phyloP scores from a whole-genome alignment of 2,113 vertebrate genomes.

The Neopipo cinnamomea region DNA sequence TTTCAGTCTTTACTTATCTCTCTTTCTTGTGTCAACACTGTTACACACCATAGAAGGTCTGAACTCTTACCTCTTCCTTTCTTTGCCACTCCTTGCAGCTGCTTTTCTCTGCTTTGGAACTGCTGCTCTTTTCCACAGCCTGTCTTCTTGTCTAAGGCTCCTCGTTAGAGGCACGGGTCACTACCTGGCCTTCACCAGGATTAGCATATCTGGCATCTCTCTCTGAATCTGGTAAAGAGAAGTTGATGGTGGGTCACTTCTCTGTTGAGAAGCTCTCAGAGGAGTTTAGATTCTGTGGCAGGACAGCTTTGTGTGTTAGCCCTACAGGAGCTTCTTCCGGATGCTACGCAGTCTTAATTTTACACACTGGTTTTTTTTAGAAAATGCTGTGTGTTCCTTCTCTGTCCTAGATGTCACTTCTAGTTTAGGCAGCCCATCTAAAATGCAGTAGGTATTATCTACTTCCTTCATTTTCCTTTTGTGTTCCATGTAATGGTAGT shows the following conservation, averaged over 20 bases:
- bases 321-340: neutral
- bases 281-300: neutral
- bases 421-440: neutral
- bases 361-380: neutral
- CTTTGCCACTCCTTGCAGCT: neutral
- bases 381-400: neutral
- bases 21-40: neutral
- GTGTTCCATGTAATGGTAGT: neutral
- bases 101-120: neutral
- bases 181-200: neutral
- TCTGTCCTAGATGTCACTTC: neutral
- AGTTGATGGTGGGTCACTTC: neutral
- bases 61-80: neutral
- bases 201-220: neutral
- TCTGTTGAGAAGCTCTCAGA: neutral
- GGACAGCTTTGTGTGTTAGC: neutral
- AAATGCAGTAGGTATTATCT: neutral
- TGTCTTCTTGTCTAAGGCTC: neutral
- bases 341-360: neutral
- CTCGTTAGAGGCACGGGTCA: rapidly evolving
- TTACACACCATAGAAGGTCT: neutral
- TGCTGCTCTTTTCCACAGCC: neutral
- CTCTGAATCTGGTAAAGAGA: neutral
- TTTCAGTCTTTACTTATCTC: neutral
- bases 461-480: neutral